Percentiles rank a stretch among this genome's conserved stretches.
Evolutionary conservation across 1,140 invertebrate genomes (phyloP).

Genomic region (Charaxes varanes): DNA sequence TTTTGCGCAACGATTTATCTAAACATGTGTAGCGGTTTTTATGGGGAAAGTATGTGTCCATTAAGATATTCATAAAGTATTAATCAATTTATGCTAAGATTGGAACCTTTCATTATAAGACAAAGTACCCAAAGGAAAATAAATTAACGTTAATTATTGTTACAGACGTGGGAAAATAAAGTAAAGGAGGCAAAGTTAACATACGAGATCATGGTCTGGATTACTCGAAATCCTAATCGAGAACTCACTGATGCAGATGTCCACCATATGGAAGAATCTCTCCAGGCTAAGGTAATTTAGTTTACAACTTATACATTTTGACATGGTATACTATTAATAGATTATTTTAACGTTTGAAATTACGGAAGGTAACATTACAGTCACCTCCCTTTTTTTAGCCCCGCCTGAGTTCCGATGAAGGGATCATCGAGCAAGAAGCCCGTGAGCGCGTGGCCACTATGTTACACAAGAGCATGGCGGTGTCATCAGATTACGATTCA

Average conservation of each 20-base stretch:
- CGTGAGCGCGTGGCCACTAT: conserved; percentile 49
- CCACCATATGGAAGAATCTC: conserved; percentile 22
- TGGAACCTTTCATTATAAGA: neutral
- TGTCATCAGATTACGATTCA: conserved; percentile 37
- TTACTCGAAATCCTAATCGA: conserved; percentile 34
- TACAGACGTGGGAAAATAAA: conserved; percentile 53
- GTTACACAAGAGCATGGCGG: conserved; percentile 41
- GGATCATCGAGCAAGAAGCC: conserved; percentile 42
- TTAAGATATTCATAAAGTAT: too few species aligned
- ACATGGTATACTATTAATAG: neutral
- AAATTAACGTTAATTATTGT: neutral
- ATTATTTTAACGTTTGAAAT: neutral
- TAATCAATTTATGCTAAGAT: neutral
- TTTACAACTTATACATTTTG: neutral
- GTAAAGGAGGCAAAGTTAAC: conserved; percentile 51
- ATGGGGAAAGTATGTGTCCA: too few species aligned
- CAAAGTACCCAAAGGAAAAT: neutral
- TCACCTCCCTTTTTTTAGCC: conserved; percentile 2
- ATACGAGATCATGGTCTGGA: conserved; percentile 41
- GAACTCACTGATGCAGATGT: conserved; percentile 42
- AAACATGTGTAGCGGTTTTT: too few species aligned
- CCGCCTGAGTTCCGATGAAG: conserved; percentile 25
- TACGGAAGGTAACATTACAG: neutral
- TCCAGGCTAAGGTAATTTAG: neutral
- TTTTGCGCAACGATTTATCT: too few species aligned